Evolutionary conservation across 1,140 invertebrate species (phyloP).

Genomic region (Belonocnema kinseyi): DNA sequence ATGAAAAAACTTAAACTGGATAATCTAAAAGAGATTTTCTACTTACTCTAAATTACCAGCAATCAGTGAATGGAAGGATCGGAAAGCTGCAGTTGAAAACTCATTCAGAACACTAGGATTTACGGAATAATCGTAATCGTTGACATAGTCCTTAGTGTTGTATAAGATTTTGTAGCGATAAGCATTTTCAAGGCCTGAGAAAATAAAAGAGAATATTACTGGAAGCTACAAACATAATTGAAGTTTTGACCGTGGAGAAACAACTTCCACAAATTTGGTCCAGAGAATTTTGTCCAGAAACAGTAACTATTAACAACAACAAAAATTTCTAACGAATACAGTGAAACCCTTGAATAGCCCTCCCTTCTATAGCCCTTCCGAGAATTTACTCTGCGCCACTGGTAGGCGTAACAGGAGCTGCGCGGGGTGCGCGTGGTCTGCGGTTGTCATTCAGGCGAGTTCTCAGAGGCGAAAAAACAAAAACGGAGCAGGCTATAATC

Average conservation of each 20-base stretch:
- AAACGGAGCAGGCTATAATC: too few species aligned
- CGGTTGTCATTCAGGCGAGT: too few species aligned
- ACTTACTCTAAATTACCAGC: conserved; percentile 86
- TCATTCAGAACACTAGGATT: conserved; percentile 89
- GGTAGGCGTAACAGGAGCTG: too few species aligned
- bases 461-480: too few species aligned
- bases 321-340: fast-evolving
- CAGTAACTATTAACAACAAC: too few species aligned
- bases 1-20: neutral
- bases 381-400: too few species aligned
- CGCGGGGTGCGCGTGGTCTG: too few species aligned
- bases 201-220: conserved; percentile 36
- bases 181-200: conserved; percentile 80
- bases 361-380: too few species aligned
- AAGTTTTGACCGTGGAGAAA: neutral
- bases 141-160: conserved; percentile 81
- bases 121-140: conserved; percentile 89
- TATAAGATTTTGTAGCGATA: conserved; percentile 83
- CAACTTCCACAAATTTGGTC: too few species aligned
- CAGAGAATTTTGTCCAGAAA: neutral
- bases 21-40: neutral
- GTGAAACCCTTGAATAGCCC: too few species aligned
- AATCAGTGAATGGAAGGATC: conserved; percentile 91
- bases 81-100: conserved; percentile 90
- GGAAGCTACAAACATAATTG: too few species aligned